Conservation (phyloP, 2,797 vertebrate genomes). For the Echeneis naucrates region DNA sequence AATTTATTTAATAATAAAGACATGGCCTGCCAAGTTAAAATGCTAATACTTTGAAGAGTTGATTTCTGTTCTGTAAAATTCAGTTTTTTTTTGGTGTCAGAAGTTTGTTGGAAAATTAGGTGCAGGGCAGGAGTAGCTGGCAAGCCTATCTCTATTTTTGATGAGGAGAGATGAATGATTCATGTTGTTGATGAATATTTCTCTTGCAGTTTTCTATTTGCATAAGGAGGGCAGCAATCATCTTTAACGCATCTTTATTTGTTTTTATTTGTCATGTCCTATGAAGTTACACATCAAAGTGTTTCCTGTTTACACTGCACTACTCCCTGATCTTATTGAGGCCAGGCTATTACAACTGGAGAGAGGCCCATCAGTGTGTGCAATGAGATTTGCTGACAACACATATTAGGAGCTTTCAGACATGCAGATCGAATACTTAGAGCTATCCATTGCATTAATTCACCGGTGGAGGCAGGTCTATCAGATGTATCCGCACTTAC, state of each 20-base stretch:
- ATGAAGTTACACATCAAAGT: conserved; percentile 61
- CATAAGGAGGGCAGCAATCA: conserved; percentile 50
- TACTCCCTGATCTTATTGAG: conserved; percentile 25
- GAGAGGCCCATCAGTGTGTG: conserved; percentile 10
- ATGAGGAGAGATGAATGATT: conserved; percentile 72
- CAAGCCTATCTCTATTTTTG: conserved; percentile 48
- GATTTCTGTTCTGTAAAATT: conserved; percentile 23
- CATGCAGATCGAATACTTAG: conserved; percentile 43
- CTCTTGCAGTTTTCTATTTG: conserved; percentile 51
- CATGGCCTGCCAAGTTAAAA: background rate
- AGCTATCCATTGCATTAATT: conserved; percentile 21
- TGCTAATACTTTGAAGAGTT: background rate
- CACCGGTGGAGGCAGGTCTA: conserved; percentile 7
- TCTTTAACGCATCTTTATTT: conserved; percentile 58
- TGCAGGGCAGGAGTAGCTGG: conserved; percentile 37
- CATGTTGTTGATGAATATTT: conserved; percentile 61
- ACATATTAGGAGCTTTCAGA: conserved; percentile 41
- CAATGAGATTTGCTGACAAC: conserved; percentile 54
- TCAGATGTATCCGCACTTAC: conserved; percentile 4
- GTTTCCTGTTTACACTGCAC: conserved; percentile 29
- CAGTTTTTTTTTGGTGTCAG: conserved; percentile 25
- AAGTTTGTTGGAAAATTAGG: conserved; percentile 25
- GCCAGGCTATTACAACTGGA: conserved; percentile 21
- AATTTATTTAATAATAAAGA: no score
- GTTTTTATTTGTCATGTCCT: conserved; percentile 48